These are phyloP conservation scores for Phainopepla nitens DNA, from an alignment of 2,113 vertebrate genomes.

Conservation along the genomic window DNA sequence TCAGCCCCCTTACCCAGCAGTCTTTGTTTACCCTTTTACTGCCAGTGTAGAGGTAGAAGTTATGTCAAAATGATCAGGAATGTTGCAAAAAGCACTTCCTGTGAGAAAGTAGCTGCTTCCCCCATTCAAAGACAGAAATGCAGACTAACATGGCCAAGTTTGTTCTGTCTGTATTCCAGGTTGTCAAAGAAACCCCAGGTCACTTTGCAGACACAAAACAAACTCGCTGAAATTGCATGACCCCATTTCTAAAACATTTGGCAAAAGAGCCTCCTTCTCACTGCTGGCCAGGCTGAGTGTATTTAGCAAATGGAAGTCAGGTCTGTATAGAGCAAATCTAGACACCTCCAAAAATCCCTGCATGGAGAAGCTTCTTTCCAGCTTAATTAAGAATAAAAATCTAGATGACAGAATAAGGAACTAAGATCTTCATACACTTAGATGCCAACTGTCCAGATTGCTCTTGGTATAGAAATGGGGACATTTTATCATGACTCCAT, in stretches of 20 bases:
- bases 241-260: background rate
- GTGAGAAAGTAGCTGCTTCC: background rate
- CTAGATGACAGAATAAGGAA: background rate
- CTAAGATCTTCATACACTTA: background rate
- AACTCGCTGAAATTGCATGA: background rate
- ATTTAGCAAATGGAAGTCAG: background rate
- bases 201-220: background rate
- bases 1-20: background rate
- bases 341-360: background rate
- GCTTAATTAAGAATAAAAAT: background rate
- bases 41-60: background rate
- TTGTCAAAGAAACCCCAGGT: constrained; percentile 17
- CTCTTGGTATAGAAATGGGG: background rate
- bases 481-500: background rate
- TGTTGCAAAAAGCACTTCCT: background rate
- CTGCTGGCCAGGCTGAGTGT: background rate
- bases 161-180: background rate
- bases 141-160: background rate
- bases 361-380: background rate
- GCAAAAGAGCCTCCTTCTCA: background rate
- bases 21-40: background rate
- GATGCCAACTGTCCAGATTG: background rate
- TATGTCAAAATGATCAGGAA: background rate
- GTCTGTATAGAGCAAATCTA: background rate
- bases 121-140: background rate